A percentile compares a stretch with the other conserved stretches of the same genome.
phyloP scores from a whole-genome alignment of 2,888 invertebrate genomes.

The Sturmia bella region DNA sequence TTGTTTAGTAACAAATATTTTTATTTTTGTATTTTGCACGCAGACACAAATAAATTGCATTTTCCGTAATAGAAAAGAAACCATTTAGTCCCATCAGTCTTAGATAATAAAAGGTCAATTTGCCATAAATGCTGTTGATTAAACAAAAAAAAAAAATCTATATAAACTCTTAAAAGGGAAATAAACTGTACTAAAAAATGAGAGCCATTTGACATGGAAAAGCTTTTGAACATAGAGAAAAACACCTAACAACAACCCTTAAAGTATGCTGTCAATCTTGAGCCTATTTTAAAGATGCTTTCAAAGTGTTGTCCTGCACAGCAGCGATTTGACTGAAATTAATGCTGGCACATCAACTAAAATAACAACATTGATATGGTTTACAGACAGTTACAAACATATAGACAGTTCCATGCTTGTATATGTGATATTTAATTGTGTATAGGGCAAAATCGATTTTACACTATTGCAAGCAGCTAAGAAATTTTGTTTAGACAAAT shows the following conservation, averaged over 20 bases:
- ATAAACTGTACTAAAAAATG: background rate
- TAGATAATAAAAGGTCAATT: conserved; percentile 56
- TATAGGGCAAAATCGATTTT: too few species aligned
- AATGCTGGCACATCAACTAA: background rate
- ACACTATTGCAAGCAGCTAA: too few species aligned
- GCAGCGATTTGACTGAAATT: conserved; percentile 1
- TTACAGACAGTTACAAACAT: background rate
- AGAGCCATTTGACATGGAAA: background rate
- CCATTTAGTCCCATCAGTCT: conserved; percentile 55
- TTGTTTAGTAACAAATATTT: conserved; percentile 19
- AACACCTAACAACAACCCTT: background rate
- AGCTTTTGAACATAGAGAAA: background rate
- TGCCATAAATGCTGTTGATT: background rate
- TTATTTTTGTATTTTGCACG: background rate
- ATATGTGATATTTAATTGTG: too few species aligned
- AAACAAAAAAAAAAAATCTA: conserved; percentile 20
- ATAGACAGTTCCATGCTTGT: too few species aligned
- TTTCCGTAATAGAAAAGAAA: conserved; percentile 22
- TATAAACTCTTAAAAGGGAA: conserved; percentile 2
- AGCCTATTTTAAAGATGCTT: background rate
- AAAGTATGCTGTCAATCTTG: background rate
- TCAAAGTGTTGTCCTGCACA: background rate
- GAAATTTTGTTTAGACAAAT: too few species aligned
- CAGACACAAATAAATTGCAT: background rate
- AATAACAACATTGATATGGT: background rate